phyloP scores from a whole-genome alignment of 1,140 invertebrate genomes.

The Coptotermes formosanus region DNA sequence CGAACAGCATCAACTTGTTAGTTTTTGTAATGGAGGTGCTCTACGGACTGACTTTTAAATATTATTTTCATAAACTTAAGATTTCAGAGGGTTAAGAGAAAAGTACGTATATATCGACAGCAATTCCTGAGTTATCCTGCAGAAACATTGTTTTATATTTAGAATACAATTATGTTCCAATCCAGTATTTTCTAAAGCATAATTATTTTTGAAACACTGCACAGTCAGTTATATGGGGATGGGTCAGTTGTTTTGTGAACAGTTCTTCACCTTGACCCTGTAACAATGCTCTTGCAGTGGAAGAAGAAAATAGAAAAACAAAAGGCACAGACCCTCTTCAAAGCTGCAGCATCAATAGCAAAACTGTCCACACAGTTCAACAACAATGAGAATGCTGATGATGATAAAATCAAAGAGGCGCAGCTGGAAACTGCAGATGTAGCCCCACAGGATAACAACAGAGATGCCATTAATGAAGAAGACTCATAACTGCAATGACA shows the following conservation, averaged over 20 bases:
- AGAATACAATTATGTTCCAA: too few species aligned
- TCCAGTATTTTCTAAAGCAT: not conserved
- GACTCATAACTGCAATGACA: not conserved
- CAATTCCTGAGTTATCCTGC: too few species aligned
- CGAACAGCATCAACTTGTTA: too few species aligned
- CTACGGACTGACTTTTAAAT: too few species aligned
- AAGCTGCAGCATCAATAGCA: slow-evolving; percentile 61
- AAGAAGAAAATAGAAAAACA: slow-evolving; percentile 68
- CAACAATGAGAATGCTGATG: slow-evolving; percentile 26
- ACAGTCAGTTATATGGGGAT: too few species aligned
- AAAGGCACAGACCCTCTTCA: slow-evolving; percentile 63
- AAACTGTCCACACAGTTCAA: slow-evolving; percentile 38
- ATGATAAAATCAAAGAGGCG: not conserved
- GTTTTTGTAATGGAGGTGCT: too few species aligned
- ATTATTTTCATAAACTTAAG: too few species aligned
- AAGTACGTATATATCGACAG: too few species aligned
- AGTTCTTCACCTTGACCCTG: not conserved
- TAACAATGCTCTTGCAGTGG: slow-evolving; percentile 52
- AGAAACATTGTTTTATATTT: not conserved
- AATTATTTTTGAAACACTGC: not conserved
- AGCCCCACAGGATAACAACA: not conserved
- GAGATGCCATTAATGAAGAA: not conserved
- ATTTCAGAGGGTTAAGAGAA: too few species aligned
- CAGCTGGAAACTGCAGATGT: not conserved
- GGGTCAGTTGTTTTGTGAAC: not conserved